phyloP scores from a whole-genome alignment of 1,140 invertebrate genomes.

The Spodoptera litura region DNA sequence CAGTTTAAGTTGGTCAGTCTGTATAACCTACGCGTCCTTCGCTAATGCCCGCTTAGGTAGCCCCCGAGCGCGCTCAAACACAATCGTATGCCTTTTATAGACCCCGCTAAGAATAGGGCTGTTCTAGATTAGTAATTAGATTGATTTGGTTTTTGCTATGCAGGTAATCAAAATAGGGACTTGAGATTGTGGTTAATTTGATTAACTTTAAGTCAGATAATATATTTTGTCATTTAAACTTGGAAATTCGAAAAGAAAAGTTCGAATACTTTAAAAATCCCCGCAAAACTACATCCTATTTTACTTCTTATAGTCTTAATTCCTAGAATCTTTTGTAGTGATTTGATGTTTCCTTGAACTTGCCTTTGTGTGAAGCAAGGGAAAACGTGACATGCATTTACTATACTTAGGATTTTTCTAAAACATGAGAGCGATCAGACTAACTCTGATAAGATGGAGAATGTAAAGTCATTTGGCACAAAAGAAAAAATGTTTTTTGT shows the following conservation, averaged over 20 bases:
- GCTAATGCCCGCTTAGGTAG: slow-evolving; percentile 77
- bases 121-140: slow-evolving; percentile 57
- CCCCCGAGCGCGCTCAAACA: slow-evolving; percentile 69
- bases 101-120: slow-evolving; percentile 58
- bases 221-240: neutral
- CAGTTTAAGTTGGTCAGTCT: slow-evolving; percentile 59
- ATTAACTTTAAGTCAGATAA: neutral
- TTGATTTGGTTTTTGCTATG: slow-evolving; percentile 63
- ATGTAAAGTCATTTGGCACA: too few relatives aligned
- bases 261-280: neutral
- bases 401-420: neutral
- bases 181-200: neutral
- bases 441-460: too few relatives aligned
- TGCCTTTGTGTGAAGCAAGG: neutral
- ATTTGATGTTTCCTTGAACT: neutral
- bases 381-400: slow-evolving; percentile 27
- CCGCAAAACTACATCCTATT: neutral
- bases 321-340: neutral
- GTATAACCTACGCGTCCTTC: slow-evolving; percentile 69
- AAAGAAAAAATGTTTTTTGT: too few relatives aligned
- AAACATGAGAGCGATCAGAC: neutral
- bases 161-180: neutral
- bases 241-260: neutral
- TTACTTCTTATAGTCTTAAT: neutral
- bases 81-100: slow-evolving; percentile 67